Conservation (phyloP, 2,888 invertebrate species). For the Acholoe squamosa region DNA sequence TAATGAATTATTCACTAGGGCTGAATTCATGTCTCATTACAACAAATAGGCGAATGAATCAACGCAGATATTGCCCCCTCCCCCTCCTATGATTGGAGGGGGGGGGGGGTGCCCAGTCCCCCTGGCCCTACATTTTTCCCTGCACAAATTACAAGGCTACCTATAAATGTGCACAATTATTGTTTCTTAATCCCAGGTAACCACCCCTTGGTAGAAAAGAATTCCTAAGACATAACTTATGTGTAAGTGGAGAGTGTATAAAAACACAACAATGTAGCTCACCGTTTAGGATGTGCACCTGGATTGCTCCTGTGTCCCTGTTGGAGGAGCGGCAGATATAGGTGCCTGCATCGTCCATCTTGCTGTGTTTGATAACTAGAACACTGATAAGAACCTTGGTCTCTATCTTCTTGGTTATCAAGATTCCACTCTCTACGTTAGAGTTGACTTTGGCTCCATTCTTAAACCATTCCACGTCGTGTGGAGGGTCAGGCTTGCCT, state of each 20-base stretch:
- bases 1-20: too few relatives aligned
- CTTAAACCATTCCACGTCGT: constrained; percentile 80
- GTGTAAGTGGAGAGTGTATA: too few relatives aligned
- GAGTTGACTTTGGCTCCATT: constrained; percentile 77
- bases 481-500: constrained; percentile 78
- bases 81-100: too few relatives aligned
- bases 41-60: too few relatives aligned
- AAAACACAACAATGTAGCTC: constrained; percentile 64
- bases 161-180: too few relatives aligned
- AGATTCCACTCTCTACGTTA: constrained; percentile 73
- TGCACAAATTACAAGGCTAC: not conserved
- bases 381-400: constrained; percentile 76
- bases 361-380: constrained; percentile 75
- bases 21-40: too few relatives aligned
- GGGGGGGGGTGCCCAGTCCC: too few relatives aligned
- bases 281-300: constrained; percentile 79
- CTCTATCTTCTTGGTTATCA: constrained; percentile 78
- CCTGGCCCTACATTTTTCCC: too few relatives aligned
- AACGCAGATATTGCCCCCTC: too few relatives aligned
- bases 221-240: too few relatives aligned
- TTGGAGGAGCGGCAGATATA: constrained; percentile 78
- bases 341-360: constrained; percentile 76
- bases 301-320: constrained; percentile 75
- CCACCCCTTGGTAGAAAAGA: too few relatives aligned
- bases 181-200: too few relatives aligned